phyloP scores from a whole-genome alignment of 2,113 vertebrate genomes.

The Perccottus glenii region DNA sequence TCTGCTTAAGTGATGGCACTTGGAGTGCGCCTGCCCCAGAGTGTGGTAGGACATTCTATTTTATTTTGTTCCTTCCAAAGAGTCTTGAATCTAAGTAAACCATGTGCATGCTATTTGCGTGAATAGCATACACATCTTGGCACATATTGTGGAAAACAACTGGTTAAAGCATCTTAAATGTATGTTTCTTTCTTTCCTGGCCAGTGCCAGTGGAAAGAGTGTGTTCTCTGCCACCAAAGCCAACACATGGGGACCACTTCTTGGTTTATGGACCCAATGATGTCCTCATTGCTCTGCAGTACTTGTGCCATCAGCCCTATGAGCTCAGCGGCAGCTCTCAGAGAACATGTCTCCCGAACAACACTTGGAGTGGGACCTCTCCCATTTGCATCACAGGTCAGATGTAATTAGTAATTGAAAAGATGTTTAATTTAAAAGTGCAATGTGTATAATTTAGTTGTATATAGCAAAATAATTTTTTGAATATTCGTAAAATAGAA shows the following conservation, averaged over 20 bases:
- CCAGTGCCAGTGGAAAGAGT: slow-evolving; percentile 86
- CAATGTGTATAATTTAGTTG: not conserved
- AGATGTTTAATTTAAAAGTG: too few species aligned
- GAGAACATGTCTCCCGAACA: slow-evolving; percentile 87
- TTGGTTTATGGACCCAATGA: slow-evolving; percentile 86
- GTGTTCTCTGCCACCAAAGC: slow-evolving; percentile 86
- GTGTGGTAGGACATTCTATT: slow-evolving; percentile 82
- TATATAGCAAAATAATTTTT: too few species aligned
- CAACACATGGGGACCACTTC: slow-evolving; percentile 88
- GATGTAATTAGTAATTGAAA: not conserved
- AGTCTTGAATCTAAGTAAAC: not conserved
- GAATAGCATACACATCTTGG: not conserved
- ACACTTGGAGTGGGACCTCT: slow-evolving; percentile 91
- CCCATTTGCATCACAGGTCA: slow-evolving; percentile 92
- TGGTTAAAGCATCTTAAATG: slow-evolving; percentile 2
- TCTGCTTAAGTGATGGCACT: slow-evolving; percentile 85
- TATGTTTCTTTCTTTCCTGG: slow-evolving; percentile 22
- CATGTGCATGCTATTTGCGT: slow-evolving; percentile 17
- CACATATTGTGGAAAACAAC: slow-evolving; percentile 19
- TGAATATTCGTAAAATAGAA: too few species aligned
- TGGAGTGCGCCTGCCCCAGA: slow-evolving; percentile 83
- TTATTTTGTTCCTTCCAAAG: slow-evolving; percentile 1
- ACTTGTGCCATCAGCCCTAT: slow-evolving; percentile 90
- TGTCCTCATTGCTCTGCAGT: slow-evolving; percentile 87
- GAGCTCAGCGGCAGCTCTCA: slow-evolving; percentile 87